Conservation (phyloP, 2,113 vertebrate species). For the Aleadryas rufinucha region DNA sequence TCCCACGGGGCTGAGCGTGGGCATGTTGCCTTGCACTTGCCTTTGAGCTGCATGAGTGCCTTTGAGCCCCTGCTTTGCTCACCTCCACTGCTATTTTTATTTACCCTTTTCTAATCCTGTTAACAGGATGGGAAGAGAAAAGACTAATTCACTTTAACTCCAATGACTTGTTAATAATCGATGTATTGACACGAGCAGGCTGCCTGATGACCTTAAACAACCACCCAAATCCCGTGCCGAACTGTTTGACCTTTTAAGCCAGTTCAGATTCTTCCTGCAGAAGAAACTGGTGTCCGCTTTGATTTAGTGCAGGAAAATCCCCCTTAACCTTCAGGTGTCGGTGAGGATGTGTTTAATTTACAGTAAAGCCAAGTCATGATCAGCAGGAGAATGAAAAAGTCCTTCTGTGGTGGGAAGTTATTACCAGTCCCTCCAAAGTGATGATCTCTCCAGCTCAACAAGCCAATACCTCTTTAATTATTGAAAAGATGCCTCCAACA, state of each 20-base stretch:
- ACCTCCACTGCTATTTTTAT: neutral
- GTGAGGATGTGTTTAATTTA: constrained; percentile 59
- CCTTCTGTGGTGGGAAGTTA: constrained; percentile 21
- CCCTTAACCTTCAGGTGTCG: constrained; percentile 55
- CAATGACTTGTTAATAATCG: constrained; percentile 57
- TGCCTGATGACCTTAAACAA: constrained; percentile 49
- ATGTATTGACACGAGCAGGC: constrained; percentile 45
- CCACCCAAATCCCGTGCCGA: constrained; percentile 23
- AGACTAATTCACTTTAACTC: constrained; percentile 35
- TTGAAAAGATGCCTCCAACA: neutral
- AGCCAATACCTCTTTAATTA: constrained; percentile 44
- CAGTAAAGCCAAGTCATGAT: constrained; percentile 56
- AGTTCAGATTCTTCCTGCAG: constrained; percentile 37
- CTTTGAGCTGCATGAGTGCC: neutral
- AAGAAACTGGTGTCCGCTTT: constrained; percentile 42
- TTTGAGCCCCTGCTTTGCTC: neutral
- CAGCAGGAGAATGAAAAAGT: constrained; percentile 41
- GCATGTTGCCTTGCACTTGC: neutral
- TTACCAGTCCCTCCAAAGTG: neutral
- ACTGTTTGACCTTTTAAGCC: constrained; percentile 57
- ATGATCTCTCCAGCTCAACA: constrained; percentile 26
- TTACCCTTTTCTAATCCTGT: constrained; percentile 43
- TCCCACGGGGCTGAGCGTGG: fast-evolving
- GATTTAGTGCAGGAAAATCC: constrained; percentile 65
- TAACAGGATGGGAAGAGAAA: neutral